Evolutionary conservation across 2,888 invertebrate species (phyloP).

Genomic region (Aporophyla nigra): DNA sequence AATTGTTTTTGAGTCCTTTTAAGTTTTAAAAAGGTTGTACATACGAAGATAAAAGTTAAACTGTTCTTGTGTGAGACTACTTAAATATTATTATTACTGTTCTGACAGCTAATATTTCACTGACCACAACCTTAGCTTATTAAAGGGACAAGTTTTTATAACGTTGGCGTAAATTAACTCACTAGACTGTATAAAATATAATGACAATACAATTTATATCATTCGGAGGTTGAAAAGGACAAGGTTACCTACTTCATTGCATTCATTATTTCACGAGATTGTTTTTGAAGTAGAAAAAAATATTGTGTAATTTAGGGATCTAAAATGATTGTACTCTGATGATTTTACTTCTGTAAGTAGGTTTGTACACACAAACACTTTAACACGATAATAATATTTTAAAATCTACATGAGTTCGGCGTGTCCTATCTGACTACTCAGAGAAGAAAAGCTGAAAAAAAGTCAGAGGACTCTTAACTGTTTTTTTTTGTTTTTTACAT

Average conservation of each 20-base stretch:
- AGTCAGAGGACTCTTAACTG: no score
- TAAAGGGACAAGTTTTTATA: conserved; percentile 33
- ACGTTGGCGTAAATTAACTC: conserved; percentile 37
- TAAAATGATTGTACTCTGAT: neutral
- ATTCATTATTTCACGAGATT: neutral
- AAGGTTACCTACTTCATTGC: conserved; percentile 12
- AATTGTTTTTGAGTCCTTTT: conserved; percentile 3
- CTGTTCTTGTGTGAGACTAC: neutral
- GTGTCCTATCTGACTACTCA: no score
- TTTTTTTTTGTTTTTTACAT: neutral
- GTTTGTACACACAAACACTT: no score
- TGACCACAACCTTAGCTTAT: conserved; percentile 14
- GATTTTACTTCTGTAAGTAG: no score
- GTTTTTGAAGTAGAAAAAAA: neutral
- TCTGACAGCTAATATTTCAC: conserved; percentile 15
- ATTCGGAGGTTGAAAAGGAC: conserved; percentile 8
- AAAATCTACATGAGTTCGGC: no score
- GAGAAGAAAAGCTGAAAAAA: no score
- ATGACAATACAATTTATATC: conserved; percentile 27
- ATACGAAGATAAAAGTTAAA: neutral
- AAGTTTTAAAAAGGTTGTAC: neutral
- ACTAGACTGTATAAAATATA: conserved; percentile 20
- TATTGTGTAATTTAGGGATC: neutral
- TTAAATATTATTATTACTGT: conserved; percentile 5
- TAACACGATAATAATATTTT: no score